Conservation (phyloP, 2,113 vertebrate genomes). For the Bufo bufo region DNA sequence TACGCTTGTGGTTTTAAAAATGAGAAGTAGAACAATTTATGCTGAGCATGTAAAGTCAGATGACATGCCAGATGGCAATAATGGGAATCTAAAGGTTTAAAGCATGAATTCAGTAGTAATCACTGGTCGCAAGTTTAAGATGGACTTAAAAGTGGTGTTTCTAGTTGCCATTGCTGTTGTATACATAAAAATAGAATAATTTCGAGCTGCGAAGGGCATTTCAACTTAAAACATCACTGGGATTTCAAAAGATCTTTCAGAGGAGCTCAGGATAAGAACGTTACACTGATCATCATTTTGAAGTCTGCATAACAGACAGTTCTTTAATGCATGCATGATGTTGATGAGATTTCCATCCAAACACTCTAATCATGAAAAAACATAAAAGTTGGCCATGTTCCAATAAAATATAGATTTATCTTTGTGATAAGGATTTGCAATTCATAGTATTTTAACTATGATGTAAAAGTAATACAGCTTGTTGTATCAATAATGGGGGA, state of each 20-base stretch:
- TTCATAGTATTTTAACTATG: not conserved
- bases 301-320: slow-evolving; percentile 39
- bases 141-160: slow-evolving; percentile 45
- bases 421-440: not conserved
- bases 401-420: not conserved
- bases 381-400: slow-evolving; percentile 14
- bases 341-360: slow-evolving; percentile 42
- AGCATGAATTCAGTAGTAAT: slow-evolving; percentile 26
- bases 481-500: too few species aligned
- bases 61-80: slow-evolving; percentile 34
- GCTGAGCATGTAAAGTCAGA: slow-evolving; percentile 24
- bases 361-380: slow-evolving; percentile 40
- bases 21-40: slow-evolving; percentile 36
- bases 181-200: slow-evolving; percentile 47
- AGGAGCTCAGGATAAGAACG: slow-evolving; percentile 26
- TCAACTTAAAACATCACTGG: slow-evolving; percentile 39
- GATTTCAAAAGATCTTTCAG: slow-evolving; percentile 48
- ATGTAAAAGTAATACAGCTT: not conserved
- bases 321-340: slow-evolving; percentile 43
- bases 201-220: slow-evolving; percentile 36
- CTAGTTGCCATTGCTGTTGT: slow-evolving; percentile 1
- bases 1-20: not conserved
- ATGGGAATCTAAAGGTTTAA: slow-evolving; percentile 35
- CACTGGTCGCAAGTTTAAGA: slow-evolving; percentile 30
- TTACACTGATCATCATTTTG: slow-evolving; percentile 47